Base-by-base conservation (phyloP, 2,888 invertebrate species). In the Chymomyza fuscimana region DNA sequence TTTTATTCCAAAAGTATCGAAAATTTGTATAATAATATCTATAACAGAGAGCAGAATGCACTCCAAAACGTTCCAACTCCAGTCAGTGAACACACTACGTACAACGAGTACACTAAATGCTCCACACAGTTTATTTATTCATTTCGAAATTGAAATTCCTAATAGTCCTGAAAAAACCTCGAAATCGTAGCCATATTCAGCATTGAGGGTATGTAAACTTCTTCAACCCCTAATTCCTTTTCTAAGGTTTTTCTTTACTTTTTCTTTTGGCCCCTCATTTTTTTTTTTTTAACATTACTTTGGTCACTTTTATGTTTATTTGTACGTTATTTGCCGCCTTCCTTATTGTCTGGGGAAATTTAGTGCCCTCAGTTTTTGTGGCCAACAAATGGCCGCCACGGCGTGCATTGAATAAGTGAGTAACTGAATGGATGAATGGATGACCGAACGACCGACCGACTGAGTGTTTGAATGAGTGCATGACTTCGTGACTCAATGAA, bases 341-440 rank as follows among this genome's bases (percentile, higher is more conserved):
- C 40, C 40, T 46, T 87, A 88, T 87, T 84, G 89, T 88, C 83
- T 74, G 72, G 83, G 83, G 83, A 84, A 84, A 84, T 84, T 88
- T 84, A 70, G 52, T 54, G 52, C 52, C 16, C 19, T 19, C 52
- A 54, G 52, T 19, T 54, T 54, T 54, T 54, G 52, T 16, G 52
- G 16, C 25, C 58, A 25, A 58, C 25, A 58, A 58, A 58, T 58
- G 58, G 29, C 58, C 25, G 15, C 22, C 12, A 7, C 54, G 16
- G 32, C 16, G 15, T 36, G 32, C 60, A 32, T 36, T 63, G 52
- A 16, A 12, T 52, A 12, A 63, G 4, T 63, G 64, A 64, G 40
- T 65, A 58, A 58, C n/a, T 60, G 58, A 65, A 51, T 73, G 40
- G 29, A 54, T 32, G 52, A 58, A 46, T 56, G 67, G 36, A 46